phyloP scores from a whole-genome alignment of 1,140 invertebrate species.

The Diuraphis noxia region DNA sequence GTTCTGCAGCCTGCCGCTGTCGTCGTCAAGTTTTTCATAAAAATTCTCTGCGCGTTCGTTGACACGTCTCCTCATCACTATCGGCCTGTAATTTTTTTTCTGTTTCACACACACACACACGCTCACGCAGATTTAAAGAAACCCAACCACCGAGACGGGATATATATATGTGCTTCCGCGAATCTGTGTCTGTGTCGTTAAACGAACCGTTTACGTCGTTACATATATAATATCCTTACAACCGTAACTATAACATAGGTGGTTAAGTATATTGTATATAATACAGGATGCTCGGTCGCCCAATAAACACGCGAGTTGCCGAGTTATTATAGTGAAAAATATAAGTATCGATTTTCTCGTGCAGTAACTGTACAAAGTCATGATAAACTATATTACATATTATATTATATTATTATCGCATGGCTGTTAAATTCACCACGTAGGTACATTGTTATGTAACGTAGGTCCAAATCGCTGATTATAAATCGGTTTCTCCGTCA shows the following conservation, averaged over 20 bases:
- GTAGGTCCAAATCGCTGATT: neutral
- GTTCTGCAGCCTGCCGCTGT: neutral
- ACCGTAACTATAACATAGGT: neutral
- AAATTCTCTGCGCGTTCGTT: conserved; percentile 31
- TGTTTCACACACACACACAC: neutral
- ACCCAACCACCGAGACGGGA: neutral
- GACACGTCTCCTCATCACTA: neutral
- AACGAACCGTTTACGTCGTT: neutral
- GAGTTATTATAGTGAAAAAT: neutral
- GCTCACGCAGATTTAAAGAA: neutral
- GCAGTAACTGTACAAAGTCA: neutral
- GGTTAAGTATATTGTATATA: neutral
- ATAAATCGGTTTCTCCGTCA: neutral
- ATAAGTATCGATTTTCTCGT: neutral
- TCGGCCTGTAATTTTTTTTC: neutral
- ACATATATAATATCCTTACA: neutral
- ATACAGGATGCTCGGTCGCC: neutral
- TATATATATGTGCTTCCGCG: too few species aligned
- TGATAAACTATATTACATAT: neutral
- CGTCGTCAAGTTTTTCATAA: neutral
- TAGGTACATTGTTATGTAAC: neutral
- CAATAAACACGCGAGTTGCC: neutral
- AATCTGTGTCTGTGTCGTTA: neutral
- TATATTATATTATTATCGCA: neutral
- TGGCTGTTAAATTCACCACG: neutral